Evolutionary conservation across 2,888 invertebrate species (phyloP).

Genomic region (Polylopha cassiicola): DNA sequence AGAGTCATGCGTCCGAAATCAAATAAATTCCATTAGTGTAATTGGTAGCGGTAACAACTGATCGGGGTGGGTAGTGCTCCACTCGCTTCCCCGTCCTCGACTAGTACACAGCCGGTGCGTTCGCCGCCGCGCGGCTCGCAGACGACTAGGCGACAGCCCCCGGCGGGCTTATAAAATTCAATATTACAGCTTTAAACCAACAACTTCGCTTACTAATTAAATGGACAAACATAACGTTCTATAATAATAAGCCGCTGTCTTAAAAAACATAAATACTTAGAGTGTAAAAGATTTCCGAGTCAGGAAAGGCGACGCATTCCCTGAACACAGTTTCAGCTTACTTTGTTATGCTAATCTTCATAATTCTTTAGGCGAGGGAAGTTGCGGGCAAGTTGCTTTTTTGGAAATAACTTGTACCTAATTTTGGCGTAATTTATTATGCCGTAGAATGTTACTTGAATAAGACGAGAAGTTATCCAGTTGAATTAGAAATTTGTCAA

Average conservation of each 20-base stretch:
- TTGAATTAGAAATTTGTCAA: background rate
- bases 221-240: conserved; percentile 28
- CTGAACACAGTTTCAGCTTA: conserved; percentile 65
- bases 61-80: conserved; percentile 39
- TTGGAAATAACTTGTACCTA: conserved; percentile 65
- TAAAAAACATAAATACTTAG: conserved; percentile 26
- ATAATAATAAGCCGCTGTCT: conserved; percentile 19
- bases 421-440: conserved; percentile 69
- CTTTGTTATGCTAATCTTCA: conserved; percentile 77
- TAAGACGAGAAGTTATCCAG: conserved; percentile 8
- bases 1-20: conserved; percentile 46
- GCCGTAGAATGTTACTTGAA: conserved; percentile 22
- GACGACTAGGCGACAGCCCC: no score
- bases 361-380: conserved; percentile 71
- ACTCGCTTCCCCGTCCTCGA: conserved; percentile 25
- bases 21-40: conserved; percentile 71
- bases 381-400: conserved; percentile 64
- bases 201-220: no score
- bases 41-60: conserved; percentile 56
- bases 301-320: conserved; percentile 60
- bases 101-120: conserved; percentile 9
- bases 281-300: conserved; percentile 48
- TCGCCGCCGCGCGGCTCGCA: no score
- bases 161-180: no score
- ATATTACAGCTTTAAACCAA: no score